Base-by-base conservation (phyloP, 2,113 vertebrate species). In the Archocentrus centrarchus region DNA sequence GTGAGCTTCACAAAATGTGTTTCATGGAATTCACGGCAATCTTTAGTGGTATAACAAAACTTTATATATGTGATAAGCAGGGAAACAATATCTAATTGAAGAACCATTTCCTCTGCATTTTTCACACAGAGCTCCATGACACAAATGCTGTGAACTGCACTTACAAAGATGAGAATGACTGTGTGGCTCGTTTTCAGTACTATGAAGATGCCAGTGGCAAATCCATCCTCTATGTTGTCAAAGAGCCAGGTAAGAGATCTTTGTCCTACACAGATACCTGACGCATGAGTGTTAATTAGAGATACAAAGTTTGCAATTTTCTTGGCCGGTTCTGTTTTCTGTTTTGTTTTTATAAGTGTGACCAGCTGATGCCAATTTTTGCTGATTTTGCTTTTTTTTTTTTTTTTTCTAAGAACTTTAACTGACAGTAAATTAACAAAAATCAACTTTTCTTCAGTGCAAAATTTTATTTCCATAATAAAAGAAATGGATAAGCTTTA, bases 141-240 rank as follows among this genome's bases (percentile, higher is more conserved):
- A 97, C 97, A 61, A 96, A 99, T 2, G 98, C 97, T 0, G 97
- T 98, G 70, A 99, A 98, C 83, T 99, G 98, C 88, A 98, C 97
- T 13, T 99, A 99, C 89, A 99, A 99, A 92, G 97, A 99, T 0
- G 96, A 99, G 85, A 85, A 99, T 0, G 98, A 98, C 87, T 99
- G 98, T 1, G 96, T 99, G 20, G 96, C 98, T 92, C 94, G 95
- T 11, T 99, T 99, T 92, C 98, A 98, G 94, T 99, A 99, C 91
- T 97, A 96, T 0, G 98, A 99, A 92, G 98, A 99, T n/a, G 90
- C 96, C 93, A 98, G 97, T 5, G 98, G 98, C 62, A 99, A 98
- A 82, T 98, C 98, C 75, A 96, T 99, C 88, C 93, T 99, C 79
- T 98, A 94, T 0, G 95, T 99, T 39, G 95, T 99, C 0, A 95